Conservation (phyloP, 2,797 vertebrate species). For the Okamejei kenojei region DNA sequence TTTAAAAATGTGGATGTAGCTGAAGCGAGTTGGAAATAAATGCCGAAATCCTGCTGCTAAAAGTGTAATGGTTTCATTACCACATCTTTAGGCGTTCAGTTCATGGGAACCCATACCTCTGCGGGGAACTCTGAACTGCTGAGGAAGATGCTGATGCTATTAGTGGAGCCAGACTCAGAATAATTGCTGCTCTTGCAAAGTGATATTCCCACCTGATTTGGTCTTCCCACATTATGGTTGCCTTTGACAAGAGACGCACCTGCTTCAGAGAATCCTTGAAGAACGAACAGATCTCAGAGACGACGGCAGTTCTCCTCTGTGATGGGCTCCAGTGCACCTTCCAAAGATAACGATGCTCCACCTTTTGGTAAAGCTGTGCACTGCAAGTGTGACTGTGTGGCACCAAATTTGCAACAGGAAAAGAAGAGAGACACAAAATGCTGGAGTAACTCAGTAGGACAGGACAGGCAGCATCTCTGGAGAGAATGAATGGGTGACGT, state of each 20-base stretch:
- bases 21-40: not conserved
- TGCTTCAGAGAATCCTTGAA: not conserved
- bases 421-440: too few species aligned
- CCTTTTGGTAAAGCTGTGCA: not conserved
- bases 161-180: not conserved
- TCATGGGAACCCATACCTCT: not conserved
- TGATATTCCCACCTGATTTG: not conserved
- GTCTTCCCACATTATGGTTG: not conserved
- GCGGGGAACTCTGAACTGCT: not conserved
- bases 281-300: not conserved
- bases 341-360: not conserved
- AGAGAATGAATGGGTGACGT: too few species aligned
- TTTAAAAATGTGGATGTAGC: not conserved
- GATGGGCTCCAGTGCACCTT: not conserved
- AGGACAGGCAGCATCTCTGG: too few species aligned
- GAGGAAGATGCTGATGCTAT: not conserved
- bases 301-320: not conserved
- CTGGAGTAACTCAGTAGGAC: too few species aligned
- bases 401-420: not conserved
- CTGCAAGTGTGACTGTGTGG: not conserved
- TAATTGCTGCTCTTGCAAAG: not conserved
- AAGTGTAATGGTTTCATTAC: not conserved
- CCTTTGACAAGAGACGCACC: not conserved
- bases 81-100: not conserved
- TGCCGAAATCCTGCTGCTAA: not conserved